Base-by-base conservation (phyloP, 2,113 vertebrate genomes). In the Polypterus senegalus region DNA sequence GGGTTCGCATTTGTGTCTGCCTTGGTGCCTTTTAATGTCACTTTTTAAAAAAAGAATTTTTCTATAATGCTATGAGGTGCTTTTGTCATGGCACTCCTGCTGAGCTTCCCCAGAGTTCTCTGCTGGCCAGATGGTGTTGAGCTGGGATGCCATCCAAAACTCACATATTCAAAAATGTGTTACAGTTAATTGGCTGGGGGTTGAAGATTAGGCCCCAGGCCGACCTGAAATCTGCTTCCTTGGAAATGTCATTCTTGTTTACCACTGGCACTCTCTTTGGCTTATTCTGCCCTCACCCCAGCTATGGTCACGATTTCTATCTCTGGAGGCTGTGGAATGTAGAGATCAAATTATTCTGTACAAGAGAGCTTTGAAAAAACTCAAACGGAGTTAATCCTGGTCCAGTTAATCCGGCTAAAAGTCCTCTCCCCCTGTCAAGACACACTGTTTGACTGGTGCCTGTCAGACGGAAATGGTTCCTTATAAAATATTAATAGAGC, bases 41-140 rank as follows among this genome's bases (percentile, higher is more conserved):
- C 70, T 65, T 64, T 70, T 67, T 63, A 72, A 69, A 81, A 76
- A 70, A 74, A 54, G 66, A 66, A 66, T 65, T 73, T 77, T 74
- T 65, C 71, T 74, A 67, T 73, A 65, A 67, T 59, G 59, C 72
- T 65, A 52, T 64, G 60, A 62, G 57, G 9, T 66, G 65, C 64
- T 69, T 66, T 74, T 71, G 71, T 74, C 63, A 10, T 59, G 64
- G 58, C 68, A 51, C 63, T 57, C 67, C 45, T 52, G 60, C 66
- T 72, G 72, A 56, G 51, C 65, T 69, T 70, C 62, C 68, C 60
- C 51, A 54, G 63, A 64, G 69, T 65, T 27, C 48, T 59, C 57
- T 61, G 47, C 72, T 63, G 70, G 60, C 74, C 76, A 81, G 74
- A 75, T 79, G 77, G 73, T 75, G 71, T 73, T 73, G 74, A 67